Evolutionary conservation across 1,140 invertebrate species (phyloP), one percentile per base, ranked within the genome.

Genomic region (Euura lappo): DNA sequence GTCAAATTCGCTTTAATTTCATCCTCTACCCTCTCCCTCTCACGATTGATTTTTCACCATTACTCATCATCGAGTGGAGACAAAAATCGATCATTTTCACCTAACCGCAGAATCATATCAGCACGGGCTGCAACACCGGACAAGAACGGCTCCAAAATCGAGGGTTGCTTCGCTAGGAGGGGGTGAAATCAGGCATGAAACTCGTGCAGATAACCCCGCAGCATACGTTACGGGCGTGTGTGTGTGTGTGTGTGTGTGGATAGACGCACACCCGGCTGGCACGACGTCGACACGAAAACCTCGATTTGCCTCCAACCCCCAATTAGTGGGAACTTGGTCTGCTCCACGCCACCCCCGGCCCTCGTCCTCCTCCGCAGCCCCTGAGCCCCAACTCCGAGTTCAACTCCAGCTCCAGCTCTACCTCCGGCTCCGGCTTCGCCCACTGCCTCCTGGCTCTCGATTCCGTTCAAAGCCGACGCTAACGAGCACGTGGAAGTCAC

Each of bases 401-500:
- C 77, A 79, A 77, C 51, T 60, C 51, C 51, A 60, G 45, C 67
- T 13, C 69, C 69, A 46, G 51, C 45, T 60, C 10, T 69, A 68
- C 11, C 44, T 65, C 68, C 70, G 44, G 45, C 42, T 45, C 71
- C 64, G 69, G 73, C 65, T 70, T 66, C 74, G 69, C 71, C 68
- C 71, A 74, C 4, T 69, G 42, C 42, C 72, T 60, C 11, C 70
- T 42, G 64, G 64, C 72, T 71, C 72, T 76, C 70, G 67, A 46
- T 65, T 68, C 71, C 66, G 60, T 65, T 72, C 80, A 86, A 86
- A 87, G 86, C 82, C 83, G 85, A 87, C 86, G 82, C 82, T 88
- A 88, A 88, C 86, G 85, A 88, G 85, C 85, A 80, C 84, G 84
- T 86, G 85, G 82, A 85, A 86, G 84, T 86, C 86, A 88, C 86